These are phyloP conservation scores for Venusia cambrica DNA, from an alignment of 2,888 invertebrate genomes.

Conservation along the genomic window DNA sequence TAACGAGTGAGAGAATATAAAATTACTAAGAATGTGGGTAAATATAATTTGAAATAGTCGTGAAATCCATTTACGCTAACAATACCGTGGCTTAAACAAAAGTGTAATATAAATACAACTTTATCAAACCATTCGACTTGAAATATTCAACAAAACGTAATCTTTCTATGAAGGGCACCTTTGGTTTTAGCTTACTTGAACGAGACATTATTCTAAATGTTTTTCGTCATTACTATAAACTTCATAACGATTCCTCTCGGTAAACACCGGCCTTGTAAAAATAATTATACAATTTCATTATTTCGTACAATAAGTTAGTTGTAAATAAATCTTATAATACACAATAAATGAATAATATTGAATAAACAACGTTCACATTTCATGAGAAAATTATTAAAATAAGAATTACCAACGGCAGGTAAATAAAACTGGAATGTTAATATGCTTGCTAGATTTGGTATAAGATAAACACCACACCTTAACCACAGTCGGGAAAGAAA, in stretches of 20 bases:
- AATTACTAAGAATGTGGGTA: conserved; percentile 78
- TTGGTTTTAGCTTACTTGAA: conserved; percentile 90
- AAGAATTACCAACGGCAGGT: conserved; percentile 64
- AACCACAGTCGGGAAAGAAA: conserved; percentile 45
- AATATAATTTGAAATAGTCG: conserved; percentile 80
- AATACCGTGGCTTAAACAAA: conserved; percentile 78
- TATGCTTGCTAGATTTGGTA: conserved; percentile 75
- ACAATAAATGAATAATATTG: conserved; percentile 68
- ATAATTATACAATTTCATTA: conserved; percentile 65
- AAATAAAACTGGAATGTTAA: conserved; percentile 78
- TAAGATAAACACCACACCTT: conserved; percentile 66
- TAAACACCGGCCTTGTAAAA: conserved; percentile 71
- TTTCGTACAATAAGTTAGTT: conserved; percentile 69
- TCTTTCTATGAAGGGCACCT: conserved; percentile 88
- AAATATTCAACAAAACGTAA: conserved; percentile 81
- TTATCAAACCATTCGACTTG: conserved; percentile 78
- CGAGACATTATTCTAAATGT: conserved; percentile 79
- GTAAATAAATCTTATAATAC: conserved; percentile 79
- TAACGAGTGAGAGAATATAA: conserved; percentile 79
- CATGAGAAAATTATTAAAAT: conserved; percentile 58
- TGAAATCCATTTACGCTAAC: conserved; percentile 76
- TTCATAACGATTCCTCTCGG: conserved; percentile 73
- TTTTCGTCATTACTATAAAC: conserved; percentile 75
- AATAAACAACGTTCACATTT: conserved; percentile 64
- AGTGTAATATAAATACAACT: conserved; percentile 76